These are phyloP conservation scores for Sebastes hubbsi DNA, from an alignment of 2,797 vertebrate species.

Conservation along the genomic window DNA sequence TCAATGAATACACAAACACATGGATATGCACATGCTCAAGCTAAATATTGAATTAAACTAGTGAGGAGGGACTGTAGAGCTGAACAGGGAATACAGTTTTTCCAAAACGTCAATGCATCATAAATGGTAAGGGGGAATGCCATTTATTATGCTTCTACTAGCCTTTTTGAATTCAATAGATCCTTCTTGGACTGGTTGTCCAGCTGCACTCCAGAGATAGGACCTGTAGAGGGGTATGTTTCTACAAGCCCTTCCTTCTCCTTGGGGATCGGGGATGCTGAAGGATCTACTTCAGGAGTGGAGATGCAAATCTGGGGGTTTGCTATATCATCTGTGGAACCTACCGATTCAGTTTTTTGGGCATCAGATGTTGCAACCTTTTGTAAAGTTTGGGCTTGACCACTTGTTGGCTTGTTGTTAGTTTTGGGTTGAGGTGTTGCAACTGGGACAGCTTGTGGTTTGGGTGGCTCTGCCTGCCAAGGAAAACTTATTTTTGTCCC, in stretches of 20 bases:
- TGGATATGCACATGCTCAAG: background rate
- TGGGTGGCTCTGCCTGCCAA: conserved; percentile 80
- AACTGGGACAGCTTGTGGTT: conserved; percentile 66
- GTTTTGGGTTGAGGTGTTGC: conserved; percentile 76
- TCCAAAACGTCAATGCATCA: conserved; percentile 81
- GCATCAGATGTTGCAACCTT: conserved; percentile 55
- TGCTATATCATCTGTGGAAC: conserved; percentile 64
- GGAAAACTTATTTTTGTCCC: conserved; percentile 87
- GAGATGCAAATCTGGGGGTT: conserved; percentile 73
- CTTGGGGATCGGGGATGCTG: conserved; percentile 74
- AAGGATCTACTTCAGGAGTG: conserved; percentile 79
- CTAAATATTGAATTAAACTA: conserved; percentile 26
- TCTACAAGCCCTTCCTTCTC: conserved; percentile 78
- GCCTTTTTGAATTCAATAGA: conserved; percentile 91
- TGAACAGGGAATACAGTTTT: conserved; percentile 64
- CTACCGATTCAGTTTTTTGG: conserved; percentile 69
- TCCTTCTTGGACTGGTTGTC: conserved; percentile 81
- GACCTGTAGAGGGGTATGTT: conserved; percentile 72
- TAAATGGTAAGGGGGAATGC: conserved; percentile 85
- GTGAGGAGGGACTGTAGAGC: conserved; percentile 61
- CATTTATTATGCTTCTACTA: conserved; percentile 96
- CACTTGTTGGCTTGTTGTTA: conserved; percentile 50
- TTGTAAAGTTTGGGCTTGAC: conserved; percentile 53
- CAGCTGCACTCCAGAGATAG: conserved; percentile 78
- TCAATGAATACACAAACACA: background rate